Percentiles rank a stretch among this genome's conserved stretches.
phyloP scores from a whole-genome alignment of 2,888 invertebrate species.

The Nowickia ferox region DNA sequence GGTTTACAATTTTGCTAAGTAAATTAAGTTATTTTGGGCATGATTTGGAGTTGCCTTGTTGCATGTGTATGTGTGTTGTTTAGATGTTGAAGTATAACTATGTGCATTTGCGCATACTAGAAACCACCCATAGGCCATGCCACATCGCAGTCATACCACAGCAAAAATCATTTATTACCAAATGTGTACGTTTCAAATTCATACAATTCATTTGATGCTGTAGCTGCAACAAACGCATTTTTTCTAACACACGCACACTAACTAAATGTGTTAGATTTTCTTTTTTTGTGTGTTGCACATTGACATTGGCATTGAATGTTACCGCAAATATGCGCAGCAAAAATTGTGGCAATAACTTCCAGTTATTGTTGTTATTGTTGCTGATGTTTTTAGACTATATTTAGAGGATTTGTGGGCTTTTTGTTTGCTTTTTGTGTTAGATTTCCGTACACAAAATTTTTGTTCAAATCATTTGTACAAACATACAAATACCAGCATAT shows the following conservation, averaged over 20 bases:
- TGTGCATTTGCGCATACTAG: slow-evolving; percentile 8
- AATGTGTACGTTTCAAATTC: slow-evolving; percentile 35
- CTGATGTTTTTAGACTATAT: slow-evolving; percentile 60
- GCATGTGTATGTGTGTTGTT: background rate
- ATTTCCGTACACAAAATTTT: slow-evolving; percentile 56
- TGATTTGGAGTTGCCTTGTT: slow-evolving; percentile 40
- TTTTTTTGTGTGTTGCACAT: slow-evolving; percentile 45
- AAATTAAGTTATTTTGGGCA: slow-evolving; percentile 62
- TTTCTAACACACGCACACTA: slow-evolving; percentile 8
- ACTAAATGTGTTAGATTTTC: slow-evolving; percentile 18
- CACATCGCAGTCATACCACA: slow-evolving; percentile 24
- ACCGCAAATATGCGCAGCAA: slow-evolving; percentile 47
- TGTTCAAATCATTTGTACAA: slow-evolving; percentile 22
- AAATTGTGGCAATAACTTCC: slow-evolving; percentile 56
- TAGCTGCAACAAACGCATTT: slow-evolving; percentile 42
- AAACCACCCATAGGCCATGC: slow-evolving; percentile 60
- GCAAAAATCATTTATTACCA: background rate
- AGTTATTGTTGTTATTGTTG: slow-evolving; percentile 20
- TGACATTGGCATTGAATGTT: slow-evolving; percentile 70
- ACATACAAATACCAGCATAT: background rate
- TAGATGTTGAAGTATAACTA: background rate
- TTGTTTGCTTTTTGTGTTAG: slow-evolving; percentile 13
- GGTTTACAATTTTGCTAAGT: slow-evolving; percentile 46
- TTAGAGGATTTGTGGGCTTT: slow-evolving; percentile 50
- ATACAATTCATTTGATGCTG: slow-evolving; percentile 51